Percentiles rank a stretch among this genome's conserved stretches.
phyloP scores from a whole-genome alignment of 2,113 vertebrate species.

The Apodemus sylvaticus region DNA sequence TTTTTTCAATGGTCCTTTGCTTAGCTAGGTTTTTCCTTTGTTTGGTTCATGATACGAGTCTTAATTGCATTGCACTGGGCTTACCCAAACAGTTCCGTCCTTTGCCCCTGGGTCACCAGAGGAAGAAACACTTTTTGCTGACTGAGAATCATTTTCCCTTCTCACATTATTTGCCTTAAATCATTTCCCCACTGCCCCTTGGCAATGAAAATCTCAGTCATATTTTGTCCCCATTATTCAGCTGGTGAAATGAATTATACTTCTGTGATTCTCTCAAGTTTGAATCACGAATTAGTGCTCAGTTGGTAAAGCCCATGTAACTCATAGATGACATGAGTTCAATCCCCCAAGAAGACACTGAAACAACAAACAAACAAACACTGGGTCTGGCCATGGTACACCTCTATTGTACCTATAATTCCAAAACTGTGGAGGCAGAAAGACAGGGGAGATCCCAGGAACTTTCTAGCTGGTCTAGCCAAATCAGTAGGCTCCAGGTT shows the following conservation, averaged over 20 bases:
- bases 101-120: background rate
- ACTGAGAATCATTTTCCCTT: background rate
- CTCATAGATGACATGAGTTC: background rate
- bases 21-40: constrained; percentile 61
- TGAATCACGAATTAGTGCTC: background rate
- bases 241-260: background rate
- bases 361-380: background rate
- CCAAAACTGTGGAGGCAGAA: no score
- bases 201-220: background rate
- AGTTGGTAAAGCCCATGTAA: background rate
- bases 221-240: background rate
- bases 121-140: constrained; percentile 16
- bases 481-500: background rate
- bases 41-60: constrained; percentile 57
- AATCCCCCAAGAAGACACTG: background rate
- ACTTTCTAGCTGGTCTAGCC: background rate
- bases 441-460: background rate
- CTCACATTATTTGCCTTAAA: background rate
- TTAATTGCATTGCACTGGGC: constrained; percentile 29
- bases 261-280: background rate
- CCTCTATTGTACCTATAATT: no score
- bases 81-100: constrained; percentile 47
- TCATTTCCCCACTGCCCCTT: background rate
- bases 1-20: background rate
- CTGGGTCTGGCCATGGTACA: background rate